These are phyloP conservation scores for Anguilla anguilla DNA, from an alignment of 2,797 vertebrate genomes.

Conservation along the genomic window DNA sequence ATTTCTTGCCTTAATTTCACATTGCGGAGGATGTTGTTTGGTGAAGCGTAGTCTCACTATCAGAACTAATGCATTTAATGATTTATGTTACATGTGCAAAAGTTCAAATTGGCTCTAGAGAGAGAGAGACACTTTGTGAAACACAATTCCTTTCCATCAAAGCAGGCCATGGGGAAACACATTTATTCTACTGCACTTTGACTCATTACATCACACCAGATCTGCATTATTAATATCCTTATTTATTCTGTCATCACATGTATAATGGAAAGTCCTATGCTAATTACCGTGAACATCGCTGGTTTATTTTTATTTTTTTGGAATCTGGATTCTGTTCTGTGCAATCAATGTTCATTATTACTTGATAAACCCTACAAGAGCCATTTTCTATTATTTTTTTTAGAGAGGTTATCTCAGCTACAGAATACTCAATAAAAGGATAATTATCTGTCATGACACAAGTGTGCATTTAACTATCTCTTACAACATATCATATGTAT, in stretches of 20 bases:
- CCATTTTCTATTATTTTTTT: too few species aligned
- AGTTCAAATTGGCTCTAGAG: not conserved
- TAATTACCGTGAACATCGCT: not conserved
- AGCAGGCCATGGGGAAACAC: not conserved
- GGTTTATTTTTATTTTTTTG: too few species aligned
- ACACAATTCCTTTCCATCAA: not conserved
- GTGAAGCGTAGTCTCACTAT: too few species aligned
- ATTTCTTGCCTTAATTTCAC: too few species aligned
- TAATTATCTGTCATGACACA: not conserved
- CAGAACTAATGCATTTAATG: not conserved
- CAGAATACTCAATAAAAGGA: not conserved
- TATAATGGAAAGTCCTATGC: not conserved
- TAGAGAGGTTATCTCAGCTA: too few species aligned
- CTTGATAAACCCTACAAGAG: not conserved
- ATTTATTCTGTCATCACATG: not conserved
- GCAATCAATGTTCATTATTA: not conserved
- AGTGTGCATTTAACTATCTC: not conserved
- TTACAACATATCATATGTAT: not conserved
- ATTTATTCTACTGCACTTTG: not conserved
- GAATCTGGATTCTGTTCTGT: not conserved
- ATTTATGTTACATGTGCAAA: not conserved
- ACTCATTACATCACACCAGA: not conserved
- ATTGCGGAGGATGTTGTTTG: too few species aligned
- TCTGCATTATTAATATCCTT: not conserved
- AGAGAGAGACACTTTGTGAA: not conserved